Base-by-base conservation (phyloP, 2,113 vertebrate species). In the Gavia stellata region DNA sequence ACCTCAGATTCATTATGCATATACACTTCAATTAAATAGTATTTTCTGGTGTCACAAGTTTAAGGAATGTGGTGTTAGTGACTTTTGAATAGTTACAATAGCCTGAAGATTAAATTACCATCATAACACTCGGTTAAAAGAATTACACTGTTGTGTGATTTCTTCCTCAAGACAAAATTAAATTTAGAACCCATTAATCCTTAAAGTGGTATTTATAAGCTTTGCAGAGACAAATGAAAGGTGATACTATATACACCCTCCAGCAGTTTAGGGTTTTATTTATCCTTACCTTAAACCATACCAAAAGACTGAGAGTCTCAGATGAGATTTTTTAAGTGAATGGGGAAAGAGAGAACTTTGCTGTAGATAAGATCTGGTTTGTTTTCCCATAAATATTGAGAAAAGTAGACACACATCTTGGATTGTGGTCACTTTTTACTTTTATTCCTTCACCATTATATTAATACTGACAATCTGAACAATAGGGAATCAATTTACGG, bases 141-240 rank as follows among this genome's bases (percentile, higher is more conserved):
- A 18, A 28, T 3, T 14, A 45, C n/a, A n/a, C n/a, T 0, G 0
- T 73, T 59, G 15, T 52, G 24, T 34, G 6, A 19, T 52, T 59
- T 56, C 24, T 50, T 75, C 67, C 33, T 33, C 7, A 36, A 79
- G 17, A 59, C 17, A 83, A 72, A 72, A 52, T 8, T 31, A 50
- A 52, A n/a, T 79, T 31, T 78, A 59, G 55, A 66, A 28, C 10
- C 14, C 26, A 53, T 72, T 61, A 81, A 68, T 86, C 14, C 24
- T 50, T 70, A 58, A 74, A 75, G 20, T 23, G 1, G 11, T 21
- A 50, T 67, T 81, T n/a, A 36, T 56, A 36, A 50, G 17, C 6
- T 61, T 63, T 49, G 19, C 52, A 62, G 28, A 44, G 19, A 34
- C 6, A 62, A 90, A 58, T 42, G 17, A 61, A 56, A 68, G 9